Evolutionary conservation across 2,113 vertebrate genomes (phyloP), one percentile per base, ranked within the genome.

Genomic region (Pipra filicauda): DNA sequence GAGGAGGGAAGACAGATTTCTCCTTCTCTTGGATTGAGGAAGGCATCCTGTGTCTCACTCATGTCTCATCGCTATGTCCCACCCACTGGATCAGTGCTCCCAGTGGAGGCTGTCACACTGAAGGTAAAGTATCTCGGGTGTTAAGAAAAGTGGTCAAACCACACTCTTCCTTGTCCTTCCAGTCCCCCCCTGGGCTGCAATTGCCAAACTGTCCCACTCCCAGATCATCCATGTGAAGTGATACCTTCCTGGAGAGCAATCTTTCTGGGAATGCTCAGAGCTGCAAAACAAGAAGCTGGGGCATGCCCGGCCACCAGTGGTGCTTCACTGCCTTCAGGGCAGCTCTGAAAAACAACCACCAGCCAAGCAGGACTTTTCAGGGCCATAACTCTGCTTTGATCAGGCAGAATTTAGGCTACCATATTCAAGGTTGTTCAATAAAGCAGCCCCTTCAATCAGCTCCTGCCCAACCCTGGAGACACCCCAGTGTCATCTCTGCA

Each of bases 191-290:
- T 48, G 20, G 48, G 39, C 83, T 91, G 39, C n/a, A 65, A 6
- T 14, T 84, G 27, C 72, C 6, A 4, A 57, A 69, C 2, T 26
- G 35, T 4, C 0, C 9, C 1, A 3, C 2, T 15, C 9, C 0
- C 0, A 0, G n/a, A 84, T 28, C 59, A 66, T 15, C 52, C n/a
- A 8, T 5, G 31, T 51, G 39, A 83, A 57, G 33, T 2, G 44
- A 21, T 11, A 59, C 33, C 31, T 41, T 41, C 59, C 54, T 0
- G 0, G 46, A 77, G 20, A 71, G 31, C 1, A 13, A 85, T 37
- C 51, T 48, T 76, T 66, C 81, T 51, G 70, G 55, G 52, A 94
- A 81, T 18, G 43, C 48, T 72, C 31, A 66, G 69, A 89, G 72
- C 75, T 48, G 46, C 30, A 52, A 41, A 85, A 18, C 19, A 69